Conservation (phyloP, 2,797 vertebrate species). For the Amphiprion clarkii region DNA sequence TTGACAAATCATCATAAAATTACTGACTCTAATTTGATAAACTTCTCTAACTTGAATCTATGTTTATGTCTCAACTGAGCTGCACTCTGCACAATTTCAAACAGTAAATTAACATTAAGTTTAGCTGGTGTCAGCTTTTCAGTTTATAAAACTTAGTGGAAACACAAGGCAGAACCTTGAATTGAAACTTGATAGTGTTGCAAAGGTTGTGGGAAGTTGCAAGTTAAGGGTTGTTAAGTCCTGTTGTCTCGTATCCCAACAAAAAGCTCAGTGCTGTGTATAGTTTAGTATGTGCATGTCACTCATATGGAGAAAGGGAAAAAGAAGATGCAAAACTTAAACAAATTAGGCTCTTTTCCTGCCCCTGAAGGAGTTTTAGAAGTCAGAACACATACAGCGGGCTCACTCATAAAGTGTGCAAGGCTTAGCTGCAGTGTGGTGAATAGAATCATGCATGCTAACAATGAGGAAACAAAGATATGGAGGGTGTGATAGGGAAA, state of each 20-base stretch:
- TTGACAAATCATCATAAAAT: too few species aligned
- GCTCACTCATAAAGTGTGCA: conserved; percentile 16
- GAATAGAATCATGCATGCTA: conserved; percentile 2
- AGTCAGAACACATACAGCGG: conserved; percentile 17
- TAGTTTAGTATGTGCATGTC: background rate
- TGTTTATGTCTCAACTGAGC: background rate
- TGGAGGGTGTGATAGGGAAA: conserved; percentile 37
- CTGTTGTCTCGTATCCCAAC: background rate
- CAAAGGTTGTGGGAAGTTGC: background rate
- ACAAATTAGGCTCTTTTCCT: conserved; percentile 53
- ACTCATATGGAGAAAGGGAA: background rate
- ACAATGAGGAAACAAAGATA: conserved; percentile 29
- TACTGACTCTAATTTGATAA: background rate
- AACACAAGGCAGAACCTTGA: background rate
- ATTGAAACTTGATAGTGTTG: background rate
- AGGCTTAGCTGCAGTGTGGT: conserved; percentile 10
- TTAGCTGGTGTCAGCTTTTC: background rate
- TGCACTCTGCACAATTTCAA: background rate
- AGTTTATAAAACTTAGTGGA: background rate
- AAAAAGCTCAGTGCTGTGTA: background rate
- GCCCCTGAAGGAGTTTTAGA: background rate
- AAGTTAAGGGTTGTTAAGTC: background rate
- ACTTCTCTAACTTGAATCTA: background rate
- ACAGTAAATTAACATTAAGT: too few species aligned
- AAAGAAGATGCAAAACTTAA: conserved; percentile 64